phyloP scores from a whole-genome alignment of 2,797 vertebrate species.

The Sebastes trivittatus region DNA sequence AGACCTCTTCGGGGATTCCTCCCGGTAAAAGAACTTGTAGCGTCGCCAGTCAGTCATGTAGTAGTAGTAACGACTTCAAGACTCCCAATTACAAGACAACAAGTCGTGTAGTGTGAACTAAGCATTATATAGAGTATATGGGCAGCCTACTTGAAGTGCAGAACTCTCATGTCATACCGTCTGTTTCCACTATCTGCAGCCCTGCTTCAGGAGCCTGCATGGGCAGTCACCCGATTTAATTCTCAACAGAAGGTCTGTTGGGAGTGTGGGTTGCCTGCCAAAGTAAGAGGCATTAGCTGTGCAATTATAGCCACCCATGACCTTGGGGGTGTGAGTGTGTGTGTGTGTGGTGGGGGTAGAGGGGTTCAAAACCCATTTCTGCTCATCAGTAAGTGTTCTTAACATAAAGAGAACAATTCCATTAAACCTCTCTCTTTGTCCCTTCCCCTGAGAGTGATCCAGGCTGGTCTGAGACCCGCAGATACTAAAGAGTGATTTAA shows the following conservation, averaged over 20 bases:
- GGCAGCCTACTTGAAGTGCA: neutral
- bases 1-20: no score
- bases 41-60: no score
- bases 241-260: neutral
- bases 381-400: constrained; percentile 16
- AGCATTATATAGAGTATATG: no score
- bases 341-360: neutral
- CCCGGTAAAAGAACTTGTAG: no score
- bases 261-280: constrained; percentile 33
- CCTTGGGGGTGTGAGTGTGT: constrained; percentile 5
- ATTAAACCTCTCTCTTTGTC: constrained; percentile 20
- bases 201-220: neutral
- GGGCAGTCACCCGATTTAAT: neutral
- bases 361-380: constrained; percentile 10
- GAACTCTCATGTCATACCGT: neutral
- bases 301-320: constrained; percentile 36
- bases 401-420: constrained; percentile 17
- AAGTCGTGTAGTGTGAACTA: no score
- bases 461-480: neutral
- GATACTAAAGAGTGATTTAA: neutral
- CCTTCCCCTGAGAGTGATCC: neutral
- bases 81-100: rapidly evolving
- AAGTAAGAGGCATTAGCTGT: constrained; percentile 41
- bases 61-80: no score
- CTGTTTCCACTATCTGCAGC: neutral